These are phyloP conservation scores for Vidua macroura DNA, from an alignment of 2,113 vertebrate species.

Conservation along the genomic window DNA sequence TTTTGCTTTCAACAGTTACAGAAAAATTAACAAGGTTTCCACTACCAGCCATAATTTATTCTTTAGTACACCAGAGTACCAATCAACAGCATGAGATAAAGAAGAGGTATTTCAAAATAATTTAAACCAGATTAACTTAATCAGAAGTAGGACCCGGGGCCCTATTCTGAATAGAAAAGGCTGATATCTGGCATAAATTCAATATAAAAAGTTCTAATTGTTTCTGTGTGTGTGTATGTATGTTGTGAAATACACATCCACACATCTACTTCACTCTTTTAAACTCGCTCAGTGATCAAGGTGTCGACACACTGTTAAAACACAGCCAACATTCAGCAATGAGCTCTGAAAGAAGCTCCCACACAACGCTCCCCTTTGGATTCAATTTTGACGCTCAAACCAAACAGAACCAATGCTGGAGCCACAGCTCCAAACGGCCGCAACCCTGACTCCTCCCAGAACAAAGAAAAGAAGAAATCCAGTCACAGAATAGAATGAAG, in stretches of 20 bases:
- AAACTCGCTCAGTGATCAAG: no score
- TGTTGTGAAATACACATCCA: not conserved
- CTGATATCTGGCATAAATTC: rapidly evolving
- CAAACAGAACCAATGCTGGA: not conserved
- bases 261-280: not conserved
- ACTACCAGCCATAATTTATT: not conserved
- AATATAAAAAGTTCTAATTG: not conserved
- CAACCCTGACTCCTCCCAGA: not conserved
- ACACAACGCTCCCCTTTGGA: no score
- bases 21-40: not conserved
- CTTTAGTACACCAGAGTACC: not conserved
- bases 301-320: not conserved
- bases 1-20: not conserved
- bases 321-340: not conserved
- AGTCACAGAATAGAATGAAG: rapidly evolving
- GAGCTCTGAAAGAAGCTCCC: not conserved
- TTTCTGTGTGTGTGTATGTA: rapidly evolving
- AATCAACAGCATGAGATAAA: not conserved
- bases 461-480: not conserved
- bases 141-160: not conserved
- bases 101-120: not conserved
- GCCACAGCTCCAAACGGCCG: not conserved
- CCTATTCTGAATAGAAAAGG: not conserved
- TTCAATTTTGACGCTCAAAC: not conserved
- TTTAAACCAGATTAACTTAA: not conserved